A percentile compares a stretch with the other conserved stretches of the same genome.
phyloP scores from a whole-genome alignment of 1,140 invertebrate genomes.

The Aphidius gifuensis region DNA sequence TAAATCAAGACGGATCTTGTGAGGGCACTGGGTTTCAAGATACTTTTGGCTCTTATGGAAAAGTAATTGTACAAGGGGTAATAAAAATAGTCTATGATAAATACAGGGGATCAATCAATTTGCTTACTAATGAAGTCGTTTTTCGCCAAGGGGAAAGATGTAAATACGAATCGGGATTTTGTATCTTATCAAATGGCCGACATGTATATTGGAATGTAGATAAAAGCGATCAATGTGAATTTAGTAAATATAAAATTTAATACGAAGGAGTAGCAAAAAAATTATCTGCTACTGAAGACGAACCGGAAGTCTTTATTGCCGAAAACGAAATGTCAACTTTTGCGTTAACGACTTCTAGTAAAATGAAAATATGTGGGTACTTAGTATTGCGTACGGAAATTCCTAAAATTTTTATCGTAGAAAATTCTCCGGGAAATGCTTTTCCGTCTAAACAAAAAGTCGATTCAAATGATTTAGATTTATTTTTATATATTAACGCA shows the following conservation, averaged over 20 bases:
- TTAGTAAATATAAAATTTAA: constrained; percentile 19
- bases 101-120: constrained; percentile 1
- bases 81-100: neutral
- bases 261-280: constrained; percentile 22
- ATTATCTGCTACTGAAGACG: constrained; percentile 6
- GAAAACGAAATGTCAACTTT: constrained; percentile 20
- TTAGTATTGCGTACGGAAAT: too few species aligned
- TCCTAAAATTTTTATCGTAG: too few species aligned
- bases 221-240: constrained; percentile 17
- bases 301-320: constrained; percentile 15
- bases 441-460: too few species aligned
- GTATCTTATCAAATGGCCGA: constrained; percentile 18
- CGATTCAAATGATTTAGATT: too few species aligned
- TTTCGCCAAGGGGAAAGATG: constrained; percentile 16
- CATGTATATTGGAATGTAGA: constrained; percentile 19
- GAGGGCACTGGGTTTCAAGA: constrained; percentile 5
- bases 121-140: neutral
- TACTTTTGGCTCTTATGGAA: constrained; percentile 4
- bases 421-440: too few species aligned
- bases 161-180: constrained; percentile 17
- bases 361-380: too few species aligned
- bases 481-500: too few species aligned
- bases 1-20: neutral
- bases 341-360: neutral
- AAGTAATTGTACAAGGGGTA: constrained; percentile 10